These are phyloP conservation scores for Tetheella fluctuosa DNA, from an alignment of 2,888 invertebrate species.

Conservation along the genomic window DNA sequence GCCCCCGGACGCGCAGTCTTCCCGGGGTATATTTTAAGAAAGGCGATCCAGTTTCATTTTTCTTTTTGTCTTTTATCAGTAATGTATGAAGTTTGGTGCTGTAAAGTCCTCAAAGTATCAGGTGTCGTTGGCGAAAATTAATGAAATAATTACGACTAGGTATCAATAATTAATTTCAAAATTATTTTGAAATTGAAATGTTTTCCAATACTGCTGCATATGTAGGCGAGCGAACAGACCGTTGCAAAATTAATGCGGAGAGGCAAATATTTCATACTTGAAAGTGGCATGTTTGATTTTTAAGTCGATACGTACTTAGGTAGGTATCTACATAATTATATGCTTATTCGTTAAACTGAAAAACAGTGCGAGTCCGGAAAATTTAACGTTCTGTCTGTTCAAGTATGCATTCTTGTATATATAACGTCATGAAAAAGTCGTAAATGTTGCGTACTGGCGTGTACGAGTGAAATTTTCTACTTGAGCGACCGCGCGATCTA, in stretches of 20 bases:
- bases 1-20: conserved; percentile 39
- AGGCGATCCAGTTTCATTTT: conserved; percentile 57
- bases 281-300: conserved; percentile 34
- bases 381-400: conserved; percentile 65
- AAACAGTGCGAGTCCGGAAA: conserved; percentile 49
- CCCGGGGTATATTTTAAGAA: conserved; percentile 52
- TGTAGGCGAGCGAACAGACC: conserved; percentile 26
- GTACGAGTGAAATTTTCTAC: conserved; percentile 71
- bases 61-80: conserved; percentile 48
- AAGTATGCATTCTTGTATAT: conserved; percentile 61
- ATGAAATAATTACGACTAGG: conserved; percentile 31
- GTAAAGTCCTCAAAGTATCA: conserved; percentile 21
- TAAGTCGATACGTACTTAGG: conserved; percentile 21
- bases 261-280: conserved; percentile 42
- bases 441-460: conserved; percentile 71
- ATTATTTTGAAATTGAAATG: conserved; percentile 40
- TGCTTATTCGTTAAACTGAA: conserved; percentile 44
- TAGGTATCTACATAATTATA: too few relatives aligned
- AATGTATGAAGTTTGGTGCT: conserved; percentile 50
- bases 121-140: conserved; percentile 21
- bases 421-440: conserved; percentile 75
- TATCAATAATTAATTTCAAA: too few relatives aligned
- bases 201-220: conserved; percentile 42
- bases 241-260: conserved; percentile 46
- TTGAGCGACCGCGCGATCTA: conserved; percentile 63